A percentile compares a stretch with the other conserved stretches of the same genome.
These are phyloP conservation scores for Spea hammondii DNA, from an alignment of 2,797 vertebrate genomes.

Conservation along the genomic window DNA sequence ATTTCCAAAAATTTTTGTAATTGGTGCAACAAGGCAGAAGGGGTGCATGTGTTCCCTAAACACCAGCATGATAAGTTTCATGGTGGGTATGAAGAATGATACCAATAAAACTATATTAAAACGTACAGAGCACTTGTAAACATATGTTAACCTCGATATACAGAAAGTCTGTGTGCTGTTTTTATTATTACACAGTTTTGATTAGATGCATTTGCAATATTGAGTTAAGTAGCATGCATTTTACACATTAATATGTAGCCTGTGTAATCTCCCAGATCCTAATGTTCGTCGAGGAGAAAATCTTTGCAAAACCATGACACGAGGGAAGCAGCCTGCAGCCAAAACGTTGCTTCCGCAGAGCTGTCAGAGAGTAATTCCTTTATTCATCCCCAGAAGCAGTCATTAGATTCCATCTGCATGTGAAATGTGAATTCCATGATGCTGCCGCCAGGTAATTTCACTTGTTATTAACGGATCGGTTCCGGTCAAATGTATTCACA, in stretches of 20 bases:
- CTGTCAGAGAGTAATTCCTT: slow-evolving; percentile 13
- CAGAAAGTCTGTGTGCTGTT: too few species aligned
- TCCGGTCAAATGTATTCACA: too few species aligned
- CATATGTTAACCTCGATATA: too few species aligned
- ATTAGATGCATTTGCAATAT: neutral
- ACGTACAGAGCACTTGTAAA: too few species aligned
- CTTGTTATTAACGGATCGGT: neutral
- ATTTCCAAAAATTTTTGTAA: too few species aligned
- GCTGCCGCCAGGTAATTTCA: neutral
- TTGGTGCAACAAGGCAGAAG: too few species aligned
- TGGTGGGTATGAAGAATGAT: too few species aligned
- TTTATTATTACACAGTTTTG: too few species aligned
- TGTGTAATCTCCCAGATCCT: neutral
- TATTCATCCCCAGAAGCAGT: slow-evolving; percentile 6
- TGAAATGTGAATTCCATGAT: neutral
- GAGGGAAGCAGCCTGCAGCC: neutral
- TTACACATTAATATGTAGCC: neutral
- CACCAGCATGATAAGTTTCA: too few species aligned
- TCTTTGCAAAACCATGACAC: neutral
- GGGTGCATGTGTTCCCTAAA: too few species aligned
- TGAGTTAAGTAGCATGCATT: neutral
- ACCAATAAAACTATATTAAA: too few species aligned
- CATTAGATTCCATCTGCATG: slow-evolving; percentile 15
- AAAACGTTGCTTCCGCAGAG: neutral
- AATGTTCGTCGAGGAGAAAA: neutral